These are phyloP conservation scores for Zapus hudsonius DNA, from an alignment of 2,113 vertebrate genomes.

Conservation along the genomic window DNA sequence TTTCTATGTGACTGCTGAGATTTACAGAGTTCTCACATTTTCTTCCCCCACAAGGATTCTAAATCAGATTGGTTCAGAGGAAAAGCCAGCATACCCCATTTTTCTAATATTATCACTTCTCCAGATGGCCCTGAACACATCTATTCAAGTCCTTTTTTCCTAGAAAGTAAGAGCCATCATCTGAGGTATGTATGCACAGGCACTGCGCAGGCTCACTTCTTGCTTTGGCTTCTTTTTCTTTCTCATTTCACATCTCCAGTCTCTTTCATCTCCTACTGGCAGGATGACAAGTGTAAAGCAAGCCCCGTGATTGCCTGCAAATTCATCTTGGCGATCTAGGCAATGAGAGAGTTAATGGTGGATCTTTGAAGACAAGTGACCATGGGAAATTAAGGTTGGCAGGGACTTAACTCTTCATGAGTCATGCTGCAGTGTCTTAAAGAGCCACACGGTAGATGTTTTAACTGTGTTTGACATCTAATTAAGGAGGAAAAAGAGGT, in stretches of 20 bases:
- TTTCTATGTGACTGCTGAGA: conserved; percentile 73
- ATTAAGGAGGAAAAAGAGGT: conserved; percentile 79
- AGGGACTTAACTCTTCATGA: conserved; percentile 88
- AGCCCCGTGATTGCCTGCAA: conserved; percentile 76
- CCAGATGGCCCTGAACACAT: conserved; percentile 79
- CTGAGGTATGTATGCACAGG: conserved; percentile 25
- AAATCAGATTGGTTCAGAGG: conserved; percentile 77
- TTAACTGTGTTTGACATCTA: conserved; percentile 87
- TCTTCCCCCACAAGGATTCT: conserved; percentile 76
- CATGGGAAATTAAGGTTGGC: conserved; percentile 89
- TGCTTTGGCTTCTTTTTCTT: conserved; percentile 58
- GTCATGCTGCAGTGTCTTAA: conserved; percentile 81
- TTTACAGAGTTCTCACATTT: conserved; percentile 77
- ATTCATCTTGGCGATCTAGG: conserved; percentile 81
- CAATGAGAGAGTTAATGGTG: conserved; percentile 83
- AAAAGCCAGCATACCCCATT: conserved; percentile 76
- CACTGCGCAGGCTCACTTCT: conserved; percentile 45
- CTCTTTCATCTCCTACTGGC: conserved; percentile 69
- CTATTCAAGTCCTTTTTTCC: conserved; percentile 60
- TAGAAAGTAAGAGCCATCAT: conserved; percentile 72
- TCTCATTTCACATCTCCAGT: conserved; percentile 5
- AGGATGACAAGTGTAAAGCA: conserved; percentile 67
- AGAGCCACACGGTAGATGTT: conserved; percentile 74
- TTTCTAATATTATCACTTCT: conserved; percentile 81
- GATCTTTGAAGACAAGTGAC: conserved; percentile 87